phyloP scores from a whole-genome alignment of 2,797 vertebrate species.

The Pangasius djambal region DNA sequence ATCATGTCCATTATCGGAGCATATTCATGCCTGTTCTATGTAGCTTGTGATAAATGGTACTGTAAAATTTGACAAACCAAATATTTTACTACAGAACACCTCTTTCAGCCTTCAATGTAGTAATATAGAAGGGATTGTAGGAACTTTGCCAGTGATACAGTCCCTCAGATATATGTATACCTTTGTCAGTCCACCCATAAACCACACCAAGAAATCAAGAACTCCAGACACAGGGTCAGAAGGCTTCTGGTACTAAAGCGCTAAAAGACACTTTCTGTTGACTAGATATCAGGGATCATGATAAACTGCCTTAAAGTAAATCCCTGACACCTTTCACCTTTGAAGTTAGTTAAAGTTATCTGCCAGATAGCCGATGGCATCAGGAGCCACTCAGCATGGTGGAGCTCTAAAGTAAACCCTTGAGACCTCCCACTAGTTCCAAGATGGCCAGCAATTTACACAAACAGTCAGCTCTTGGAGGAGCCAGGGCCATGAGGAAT shows the following conservation, averaged over 20 bases:
- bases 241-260: not conserved
- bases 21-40: not conserved
- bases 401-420: no score
- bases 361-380: no score
- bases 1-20: not conserved
- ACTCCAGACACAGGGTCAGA: not conserved
- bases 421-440: no score
- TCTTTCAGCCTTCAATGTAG: not conserved
- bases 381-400: no score
- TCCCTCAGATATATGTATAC: not conserved
- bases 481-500: no score
- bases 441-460: no score
- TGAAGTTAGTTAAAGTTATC: no score
- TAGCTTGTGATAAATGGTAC: not conserved
- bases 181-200: not conserved
- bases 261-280: not conserved
- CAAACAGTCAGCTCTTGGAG: no score
- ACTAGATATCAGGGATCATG: no score
- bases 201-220: not conserved
- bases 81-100: not conserved
- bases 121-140: not conserved
- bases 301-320: no score
- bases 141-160: not conserved
- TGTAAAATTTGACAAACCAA: not conserved
- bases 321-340: no score